phyloP scores from a whole-genome alignment of 2,113 vertebrate species.

The Dasyornis broadbenti region DNA sequence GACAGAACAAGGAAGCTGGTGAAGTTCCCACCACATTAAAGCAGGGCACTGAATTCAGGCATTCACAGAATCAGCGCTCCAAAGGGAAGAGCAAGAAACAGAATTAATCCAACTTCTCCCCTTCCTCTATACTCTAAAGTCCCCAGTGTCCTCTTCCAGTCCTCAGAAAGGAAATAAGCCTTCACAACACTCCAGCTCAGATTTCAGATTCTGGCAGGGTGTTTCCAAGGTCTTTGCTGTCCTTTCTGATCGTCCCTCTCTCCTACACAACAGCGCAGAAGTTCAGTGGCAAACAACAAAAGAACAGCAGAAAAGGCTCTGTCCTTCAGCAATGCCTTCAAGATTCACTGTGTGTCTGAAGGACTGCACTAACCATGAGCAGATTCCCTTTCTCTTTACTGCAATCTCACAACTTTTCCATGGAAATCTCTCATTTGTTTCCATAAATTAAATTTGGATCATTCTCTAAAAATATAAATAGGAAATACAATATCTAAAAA shows the following conservation, averaged over 20 bases:
- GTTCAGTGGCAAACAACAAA: background rate
- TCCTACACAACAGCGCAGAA: background rate
- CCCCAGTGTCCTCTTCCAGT: background rate
- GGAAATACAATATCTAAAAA: background rate
- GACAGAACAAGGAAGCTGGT: background rate
- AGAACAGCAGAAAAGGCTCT: background rate
- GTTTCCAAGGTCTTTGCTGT: background rate
- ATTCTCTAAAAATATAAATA: background rate
- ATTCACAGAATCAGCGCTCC: accelerated
- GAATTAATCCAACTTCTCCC: background rate
- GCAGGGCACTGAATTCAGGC: background rate
- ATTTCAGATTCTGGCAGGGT: background rate
- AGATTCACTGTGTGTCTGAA: accelerated
- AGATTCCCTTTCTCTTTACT: background rate
- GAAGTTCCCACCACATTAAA: background rate
- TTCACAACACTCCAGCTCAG: background rate
- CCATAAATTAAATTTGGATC: background rate
- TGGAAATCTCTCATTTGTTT: background rate
- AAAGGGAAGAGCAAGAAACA: background rate
- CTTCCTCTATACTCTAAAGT: background rate
- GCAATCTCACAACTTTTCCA: background rate
- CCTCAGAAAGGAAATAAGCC: background rate
- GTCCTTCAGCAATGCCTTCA: background rate
- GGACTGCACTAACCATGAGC: background rate
- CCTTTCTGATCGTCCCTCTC: background rate